These are phyloP conservation scores for Drosophila subsilvestris DNA, from an alignment of 2,888 invertebrate species.

Conservation along the genomic window DNA sequence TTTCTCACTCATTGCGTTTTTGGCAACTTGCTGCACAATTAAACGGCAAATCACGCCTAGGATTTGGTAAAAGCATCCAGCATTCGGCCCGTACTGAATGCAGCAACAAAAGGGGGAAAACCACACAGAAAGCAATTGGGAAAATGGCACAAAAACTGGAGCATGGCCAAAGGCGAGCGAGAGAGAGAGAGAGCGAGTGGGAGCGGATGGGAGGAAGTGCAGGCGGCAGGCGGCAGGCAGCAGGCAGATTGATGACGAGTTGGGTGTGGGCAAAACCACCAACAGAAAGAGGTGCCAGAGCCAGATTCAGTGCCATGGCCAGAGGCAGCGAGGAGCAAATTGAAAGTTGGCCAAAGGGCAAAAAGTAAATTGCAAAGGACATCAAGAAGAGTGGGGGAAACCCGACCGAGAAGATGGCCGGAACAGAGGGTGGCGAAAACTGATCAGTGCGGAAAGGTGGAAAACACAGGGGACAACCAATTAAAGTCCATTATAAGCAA, in stretches of 20 bases:
- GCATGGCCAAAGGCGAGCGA: constrained; percentile 55
- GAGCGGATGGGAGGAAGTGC: constrained; percentile 9
- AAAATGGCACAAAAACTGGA: constrained; percentile 69
- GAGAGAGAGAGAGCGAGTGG: neutral
- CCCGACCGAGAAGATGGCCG: neutral
- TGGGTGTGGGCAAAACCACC: constrained; percentile 6
- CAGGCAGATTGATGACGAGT: constrained; percentile 29
- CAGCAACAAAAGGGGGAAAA: constrained; percentile 31
- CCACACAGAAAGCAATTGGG: constrained; percentile 72
- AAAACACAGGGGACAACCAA: constrained; percentile 40
- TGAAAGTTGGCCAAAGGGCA: constrained; percentile 36
- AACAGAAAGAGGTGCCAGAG: neutral
- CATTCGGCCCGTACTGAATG: constrained; percentile 31
- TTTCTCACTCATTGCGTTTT: constrained; percentile 56
- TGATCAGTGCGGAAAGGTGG: constrained; percentile 21
- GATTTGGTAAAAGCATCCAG: constrained; percentile 66
- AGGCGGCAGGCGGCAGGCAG: neutral
- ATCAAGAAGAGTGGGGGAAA: constrained; percentile 13
- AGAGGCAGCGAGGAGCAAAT: neutral
- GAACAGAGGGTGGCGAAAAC: neutral
- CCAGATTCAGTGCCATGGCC: neutral
- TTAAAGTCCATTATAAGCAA: neutral
- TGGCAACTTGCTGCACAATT: constrained; percentile 72
- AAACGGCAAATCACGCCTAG: constrained; percentile 76
- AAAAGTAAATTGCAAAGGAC: constrained; percentile 46